Conservation (phyloP, 2,797 vertebrate genomes). For the Notoglanidium macrostoma region DNA sequence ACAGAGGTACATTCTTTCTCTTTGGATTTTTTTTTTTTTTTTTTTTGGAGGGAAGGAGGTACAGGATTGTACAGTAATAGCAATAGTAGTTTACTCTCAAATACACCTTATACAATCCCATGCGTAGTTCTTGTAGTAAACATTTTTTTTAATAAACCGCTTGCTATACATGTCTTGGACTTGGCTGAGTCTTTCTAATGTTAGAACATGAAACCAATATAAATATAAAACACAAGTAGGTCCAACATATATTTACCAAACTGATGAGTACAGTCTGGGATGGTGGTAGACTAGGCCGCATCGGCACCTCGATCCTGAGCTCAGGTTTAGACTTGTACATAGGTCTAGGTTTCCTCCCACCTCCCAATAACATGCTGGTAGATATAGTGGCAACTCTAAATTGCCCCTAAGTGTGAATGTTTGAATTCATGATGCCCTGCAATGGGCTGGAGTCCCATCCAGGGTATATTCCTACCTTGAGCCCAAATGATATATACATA, state of each 20-base stretch:
- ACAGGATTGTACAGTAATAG: slow-evolving; percentile 87
- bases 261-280: background rate
- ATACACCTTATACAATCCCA: slow-evolving; percentile 83
- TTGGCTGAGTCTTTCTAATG: slow-evolving; percentile 16
- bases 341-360: background rate
- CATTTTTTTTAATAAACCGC: slow-evolving; percentile 81
- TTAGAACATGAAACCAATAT: background rate
- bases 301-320: background rate
- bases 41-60: slow-evolving; percentile 63
- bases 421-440: background rate
- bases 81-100: slow-evolving; percentile 82
- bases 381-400: background rate
- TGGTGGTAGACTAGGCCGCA: background rate
- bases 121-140: slow-evolving; percentile 84
- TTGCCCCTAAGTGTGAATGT: background rate
- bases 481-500: no score
- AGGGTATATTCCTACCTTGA: no score
- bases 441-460: no score
- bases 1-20: slow-evolving; percentile 86
- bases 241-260: background rate
- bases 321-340: background rate
- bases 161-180: slow-evolving; percentile 72
- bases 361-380: background rate
- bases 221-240: background rate
- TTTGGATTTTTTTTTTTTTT: slow-evolving; percentile 66